Evolutionary conservation across 2,113 vertebrate species (phyloP).

Genomic region (Daubentonia madagascariensis): DNA sequence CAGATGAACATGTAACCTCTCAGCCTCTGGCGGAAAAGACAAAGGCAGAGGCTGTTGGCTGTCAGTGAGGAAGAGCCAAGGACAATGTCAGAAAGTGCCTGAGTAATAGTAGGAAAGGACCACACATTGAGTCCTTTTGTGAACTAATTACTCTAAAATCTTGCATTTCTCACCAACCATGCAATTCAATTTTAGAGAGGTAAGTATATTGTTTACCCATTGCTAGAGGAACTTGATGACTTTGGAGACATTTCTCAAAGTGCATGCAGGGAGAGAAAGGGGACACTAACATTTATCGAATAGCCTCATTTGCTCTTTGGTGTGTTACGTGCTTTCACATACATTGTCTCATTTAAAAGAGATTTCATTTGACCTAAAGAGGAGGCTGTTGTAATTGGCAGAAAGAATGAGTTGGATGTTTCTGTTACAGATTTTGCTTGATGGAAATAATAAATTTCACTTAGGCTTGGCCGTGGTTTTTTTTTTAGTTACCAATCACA

Average conservation of each 20-base stretch:
- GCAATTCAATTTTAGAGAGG: slow-evolving; percentile 12
- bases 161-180: slow-evolving; percentile 4
- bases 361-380: neutral
- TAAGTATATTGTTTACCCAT: neutral
- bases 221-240: neutral
- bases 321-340: neutral
- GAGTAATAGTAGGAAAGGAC: neutral
- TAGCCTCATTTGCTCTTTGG: neutral
- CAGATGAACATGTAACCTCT: neutral
- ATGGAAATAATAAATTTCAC: neutral
- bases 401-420: neutral
- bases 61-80: neutral
- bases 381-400: neutral
- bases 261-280: neutral
- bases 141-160: slow-evolving; percentile 14
- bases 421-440: neutral
- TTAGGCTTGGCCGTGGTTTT: neutral
- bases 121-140: neutral
- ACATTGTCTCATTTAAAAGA: neutral
- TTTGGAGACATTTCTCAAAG: neutral
- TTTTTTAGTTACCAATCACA: neutral
- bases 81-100: neutral
- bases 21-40: neutral
- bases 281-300: neutral
- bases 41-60: neutral